Evolutionary conservation across 2,797 vertebrate species (phyloP).

Genomic region (Premnoplex brunnescens): DNA sequence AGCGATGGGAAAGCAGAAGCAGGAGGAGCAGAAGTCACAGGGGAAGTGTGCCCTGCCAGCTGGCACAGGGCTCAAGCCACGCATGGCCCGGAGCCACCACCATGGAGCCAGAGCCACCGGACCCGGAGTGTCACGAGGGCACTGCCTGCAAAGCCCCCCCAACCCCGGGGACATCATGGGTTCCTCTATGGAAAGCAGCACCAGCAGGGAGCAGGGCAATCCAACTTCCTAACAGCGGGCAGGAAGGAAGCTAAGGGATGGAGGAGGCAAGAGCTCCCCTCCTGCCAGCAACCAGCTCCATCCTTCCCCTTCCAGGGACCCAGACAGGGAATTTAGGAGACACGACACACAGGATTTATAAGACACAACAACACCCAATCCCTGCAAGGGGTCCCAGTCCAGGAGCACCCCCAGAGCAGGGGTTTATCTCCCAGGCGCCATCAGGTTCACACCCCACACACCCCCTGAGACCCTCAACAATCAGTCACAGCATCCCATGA

Average conservation of each 20-base stretch:
- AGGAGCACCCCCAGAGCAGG: background rate
- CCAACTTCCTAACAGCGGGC: background rate
- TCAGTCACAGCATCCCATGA: accelerated
- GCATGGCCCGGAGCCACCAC: background rate
- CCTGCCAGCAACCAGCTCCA: background rate
- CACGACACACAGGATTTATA: accelerated
- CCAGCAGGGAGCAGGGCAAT: background rate
- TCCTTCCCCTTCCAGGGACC: background rate
- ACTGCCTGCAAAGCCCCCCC: too few species aligned
- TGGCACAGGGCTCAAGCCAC: background rate
- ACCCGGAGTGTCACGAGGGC: background rate
- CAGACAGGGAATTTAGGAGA: background rate
- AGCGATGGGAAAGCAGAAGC: accelerated
- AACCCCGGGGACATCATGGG: accelerated
- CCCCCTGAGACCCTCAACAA: accelerated
- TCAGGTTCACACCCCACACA: too few species aligned
- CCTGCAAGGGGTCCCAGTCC: background rate
- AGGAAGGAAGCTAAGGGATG: background rate
- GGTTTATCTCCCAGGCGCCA: background rate
- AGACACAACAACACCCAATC: accelerated
- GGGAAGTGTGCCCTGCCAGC: background rate
- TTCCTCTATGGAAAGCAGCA: background rate
- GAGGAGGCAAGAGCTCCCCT: background rate
- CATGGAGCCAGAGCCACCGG: background rate
- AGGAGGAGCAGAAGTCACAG: background rate